Evolutionary conservation across 1,140 invertebrate genomes (phyloP).

Genomic region (Pseudomyrmex cubaensis): DNA sequence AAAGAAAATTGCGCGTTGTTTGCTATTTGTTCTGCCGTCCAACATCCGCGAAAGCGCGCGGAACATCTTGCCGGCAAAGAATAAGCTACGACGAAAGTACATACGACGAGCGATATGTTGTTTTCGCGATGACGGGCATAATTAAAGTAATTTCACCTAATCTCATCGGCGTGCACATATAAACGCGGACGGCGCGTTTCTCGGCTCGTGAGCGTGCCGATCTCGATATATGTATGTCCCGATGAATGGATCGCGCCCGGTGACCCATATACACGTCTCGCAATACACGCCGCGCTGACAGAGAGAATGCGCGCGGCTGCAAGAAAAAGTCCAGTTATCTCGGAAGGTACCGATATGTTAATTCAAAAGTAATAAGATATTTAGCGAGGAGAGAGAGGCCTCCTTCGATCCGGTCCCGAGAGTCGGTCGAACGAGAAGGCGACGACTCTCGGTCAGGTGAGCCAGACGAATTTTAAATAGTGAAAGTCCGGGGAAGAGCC

Average conservation of each 20-base stretch:
- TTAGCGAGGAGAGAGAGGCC: slow-evolving; percentile 67
- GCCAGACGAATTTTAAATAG: slow-evolving; percentile 78
- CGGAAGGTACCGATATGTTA: slow-evolving; percentile 72
- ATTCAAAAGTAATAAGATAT: slow-evolving; percentile 77
- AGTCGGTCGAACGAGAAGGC: slow-evolving; percentile 56
- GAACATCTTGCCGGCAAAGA: neutral
- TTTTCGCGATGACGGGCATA: no score
- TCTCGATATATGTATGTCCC: neutral
- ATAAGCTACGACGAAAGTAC: neutral
- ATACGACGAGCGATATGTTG: neutral
- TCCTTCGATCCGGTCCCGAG: slow-evolving; percentile 70
- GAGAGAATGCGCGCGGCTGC: slow-evolving; percentile 29
- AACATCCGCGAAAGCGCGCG: slow-evolving; percentile 26
- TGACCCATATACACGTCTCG: slow-evolving; percentile 39
- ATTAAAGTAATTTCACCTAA: slow-evolving; percentile 4
- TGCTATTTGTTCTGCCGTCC: neutral
- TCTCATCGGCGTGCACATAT: neutral
- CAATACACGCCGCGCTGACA: slow-evolving; percentile 18
- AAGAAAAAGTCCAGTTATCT: slow-evolving; percentile 72
- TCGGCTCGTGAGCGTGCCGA: neutral
- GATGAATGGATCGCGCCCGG: slow-evolving; percentile 10
- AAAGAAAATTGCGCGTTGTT: no score
- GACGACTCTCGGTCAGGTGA: slow-evolving; percentile 67
- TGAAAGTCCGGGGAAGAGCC: slow-evolving; percentile 76
- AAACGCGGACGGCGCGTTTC: neutral